Evolutionary conservation across 1,140 invertebrate species (phyloP).

Genomic region (Elymnias hypermnestra): DNA sequence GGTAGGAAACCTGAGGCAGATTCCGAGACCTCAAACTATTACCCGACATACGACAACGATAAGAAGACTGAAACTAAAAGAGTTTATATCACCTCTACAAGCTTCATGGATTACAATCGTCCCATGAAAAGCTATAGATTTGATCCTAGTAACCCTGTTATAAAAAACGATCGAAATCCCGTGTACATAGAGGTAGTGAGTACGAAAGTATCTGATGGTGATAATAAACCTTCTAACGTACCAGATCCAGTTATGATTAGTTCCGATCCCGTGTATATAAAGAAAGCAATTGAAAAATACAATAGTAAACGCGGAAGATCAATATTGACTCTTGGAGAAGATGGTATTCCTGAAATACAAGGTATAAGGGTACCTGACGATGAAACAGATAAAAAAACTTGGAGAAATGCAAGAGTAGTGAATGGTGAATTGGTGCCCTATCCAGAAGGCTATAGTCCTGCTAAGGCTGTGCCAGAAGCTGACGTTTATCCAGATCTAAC

Average conservation of each 20-base stretch:
- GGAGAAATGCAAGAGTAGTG: conserved; percentile 91
- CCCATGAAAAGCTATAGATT: conserved; percentile 64
- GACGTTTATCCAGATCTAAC: conserved; percentile 74
- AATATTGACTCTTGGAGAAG: conserved; percentile 78
- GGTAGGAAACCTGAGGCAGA: conserved; percentile 49
- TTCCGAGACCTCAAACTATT: conserved; percentile 58
- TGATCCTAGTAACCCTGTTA: conserved; percentile 64
- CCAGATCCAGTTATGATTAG: conserved; percentile 81
- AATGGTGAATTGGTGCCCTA: conserved; percentile 86
- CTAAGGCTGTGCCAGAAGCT: conserved; percentile 76
- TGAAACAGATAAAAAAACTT: conserved; percentile 86
- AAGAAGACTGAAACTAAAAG: conserved; percentile 64
- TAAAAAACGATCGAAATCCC: conserved; percentile 74
- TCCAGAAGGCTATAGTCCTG: conserved; percentile 80
- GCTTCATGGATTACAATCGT: conserved; percentile 55
- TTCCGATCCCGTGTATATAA: conserved; percentile 78
- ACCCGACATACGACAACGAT: conserved; percentile 67
- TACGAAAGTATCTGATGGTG: conserved; percentile 71
- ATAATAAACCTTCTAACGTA: conserved; percentile 63
- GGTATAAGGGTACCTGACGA: conserved; percentile 89
- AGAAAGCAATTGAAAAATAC: conserved; percentile 72
- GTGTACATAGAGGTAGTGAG: conserved; percentile 74
- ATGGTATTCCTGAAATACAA: conserved; percentile 87
- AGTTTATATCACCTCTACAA: conserved; percentile 73
- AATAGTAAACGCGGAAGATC: conserved; percentile 74